phyloP scores from a whole-genome alignment of 2,113 vertebrate species.

The Lamprotornis superbus region DNA sequence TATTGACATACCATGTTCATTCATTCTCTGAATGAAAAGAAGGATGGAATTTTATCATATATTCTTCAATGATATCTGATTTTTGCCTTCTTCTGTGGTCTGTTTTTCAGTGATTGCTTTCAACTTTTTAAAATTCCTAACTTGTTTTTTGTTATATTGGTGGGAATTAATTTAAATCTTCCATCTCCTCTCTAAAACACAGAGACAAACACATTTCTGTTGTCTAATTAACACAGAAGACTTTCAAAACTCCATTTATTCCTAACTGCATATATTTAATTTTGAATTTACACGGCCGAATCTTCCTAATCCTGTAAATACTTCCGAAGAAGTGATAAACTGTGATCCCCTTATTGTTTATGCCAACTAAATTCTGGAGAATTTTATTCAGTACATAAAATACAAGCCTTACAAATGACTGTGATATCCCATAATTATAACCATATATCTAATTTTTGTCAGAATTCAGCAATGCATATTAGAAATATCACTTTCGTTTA shows the following conservation, averaged over 20 bases:
- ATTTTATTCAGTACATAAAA: not conserved
- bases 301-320: not conserved
- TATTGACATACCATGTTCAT: not conserved
- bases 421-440: not conserved
- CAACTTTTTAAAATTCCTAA: not conserved
- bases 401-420: not conserved
- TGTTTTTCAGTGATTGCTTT: not conserved
- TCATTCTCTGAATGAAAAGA: not conserved
- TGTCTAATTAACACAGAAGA: not conserved
- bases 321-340: not conserved
- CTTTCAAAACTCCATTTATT: not conserved
- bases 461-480: not conserved
- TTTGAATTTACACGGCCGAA: not conserved
- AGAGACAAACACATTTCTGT: not conserved
- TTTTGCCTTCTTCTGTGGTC: not conserved
- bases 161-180: not conserved
- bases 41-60: not conserved
- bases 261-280: not conserved
- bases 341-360: not conserved
- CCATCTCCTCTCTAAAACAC: not conserved
- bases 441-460: not conserved
- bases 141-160: not conserved
- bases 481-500: not conserved
- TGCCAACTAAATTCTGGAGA: not conserved
- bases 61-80: not conserved